Base-by-base conservation (phyloP, 2,797 vertebrate genomes). In the Chelon labrosus region DNA sequence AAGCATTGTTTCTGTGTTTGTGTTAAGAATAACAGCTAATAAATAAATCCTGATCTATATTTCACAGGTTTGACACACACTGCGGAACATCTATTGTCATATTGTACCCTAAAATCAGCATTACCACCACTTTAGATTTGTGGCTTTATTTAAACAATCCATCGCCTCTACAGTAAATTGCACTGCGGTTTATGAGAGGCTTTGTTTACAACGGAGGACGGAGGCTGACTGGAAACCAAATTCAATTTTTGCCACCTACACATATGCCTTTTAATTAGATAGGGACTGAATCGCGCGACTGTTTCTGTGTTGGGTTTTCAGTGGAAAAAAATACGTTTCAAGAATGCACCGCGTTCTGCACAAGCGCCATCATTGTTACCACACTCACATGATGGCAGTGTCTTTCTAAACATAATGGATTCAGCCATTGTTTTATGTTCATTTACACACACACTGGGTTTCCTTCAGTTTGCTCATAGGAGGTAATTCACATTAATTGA, bases 211-310 rank as follows among this genome's bases (percentile, higher is more conserved):
- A 39, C 4, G 27, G 13, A 62, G 67, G 39, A 68, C 61, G 68
- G 64, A 65, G 42, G 62, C 8, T 39, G 65, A 61, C 47, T 63
- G 42, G 37, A 65, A 71, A 72, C 31, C 57, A 76, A 84, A 75
- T 80, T 17, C 60, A 35, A 55, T 31, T 19, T 62, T 10, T 53
- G n/a, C 55, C 64, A 70, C 75, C 60, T 56, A 74, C 77, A 71
- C 61, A 74, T 7, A 77, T 63, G n/a, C 38, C 17, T 62, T 86
- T 80, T 64, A 77, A 82, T 71, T 68, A 39, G 51, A 54, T 27
- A 25, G 41, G 19, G 7, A 35, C 50, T 35, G 14, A 61, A 55
- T 57, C 31, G 61, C 60, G 56, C 8, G 2, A 12, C 37, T 63
- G 47, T 63, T 65, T 80, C 63, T 67, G 17, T 49, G 17, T 49